Evolutionary conservation across 2,888 invertebrate species (phyloP), one percentile per base, ranked within the genome.

Genomic region (Sussaba pulchella): DNA sequence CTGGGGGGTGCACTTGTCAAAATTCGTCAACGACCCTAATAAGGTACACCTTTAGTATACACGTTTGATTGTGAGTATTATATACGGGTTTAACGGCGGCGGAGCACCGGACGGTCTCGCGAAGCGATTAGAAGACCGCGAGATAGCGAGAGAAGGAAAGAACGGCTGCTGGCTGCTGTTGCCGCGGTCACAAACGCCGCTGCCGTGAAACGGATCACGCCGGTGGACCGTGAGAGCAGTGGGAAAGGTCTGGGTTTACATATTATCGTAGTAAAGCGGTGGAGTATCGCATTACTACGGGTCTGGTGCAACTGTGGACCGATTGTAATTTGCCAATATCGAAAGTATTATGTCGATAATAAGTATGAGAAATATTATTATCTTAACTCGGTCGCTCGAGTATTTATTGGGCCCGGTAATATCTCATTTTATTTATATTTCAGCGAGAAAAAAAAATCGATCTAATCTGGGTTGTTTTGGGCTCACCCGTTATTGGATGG

Each of bases 301-400:
- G 10, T 31, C 45, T 69, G 24, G 47, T 36, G 12, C 63, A 70
- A 57, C 19, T 52, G 43, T 67, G 17, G 45, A 71, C 76, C 83
- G 81, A 85, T 83, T 86, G 83, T 85, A 86, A 89, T 89, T 90
- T 87, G 84, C 86, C 86, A 85, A 87, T 88, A 90, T 87, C 87
- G 87, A 88, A 87, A 89, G 87, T 87, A 86, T 87, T 88, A n/a
- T 86, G 75, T 69, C 86, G 87, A 85, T 85, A 85, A 88, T 85
- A 82, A 6, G 2, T 31, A n/a, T n/a, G n/a, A n/a, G n/a, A n/a
- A n/a, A n/a, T n/a, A n/a, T n/a, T n/a, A n/a, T n/a, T n/a, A n/a
- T n/a, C n/a, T n/a, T n/a, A n/a, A n/a, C n/a, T n/a, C n/a, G n/a
- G n/a, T n/a, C n/a, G n/a, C n/a, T n/a, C n/a, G n/a, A n/a, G n/a